A percentile compares a stretch with the other conserved stretches of the same genome.
Conservation (phyloP, 2,888 invertebrate genomes). For the Coelogynopora nodosa region DNA sequence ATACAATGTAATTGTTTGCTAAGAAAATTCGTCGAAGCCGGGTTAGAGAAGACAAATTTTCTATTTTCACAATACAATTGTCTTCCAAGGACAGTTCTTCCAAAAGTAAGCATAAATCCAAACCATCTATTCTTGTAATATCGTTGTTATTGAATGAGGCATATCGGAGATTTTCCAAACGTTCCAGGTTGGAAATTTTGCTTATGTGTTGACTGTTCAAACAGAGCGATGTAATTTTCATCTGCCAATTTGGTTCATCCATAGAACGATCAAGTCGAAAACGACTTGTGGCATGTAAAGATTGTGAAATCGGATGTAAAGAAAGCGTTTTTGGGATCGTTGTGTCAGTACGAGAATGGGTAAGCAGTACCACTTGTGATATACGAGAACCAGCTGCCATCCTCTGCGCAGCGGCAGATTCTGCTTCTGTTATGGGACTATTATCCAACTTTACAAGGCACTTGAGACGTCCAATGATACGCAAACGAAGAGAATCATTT, state of each 20-base stretch:
- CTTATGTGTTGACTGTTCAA: constrained; percentile 59
- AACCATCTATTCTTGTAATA: constrained; percentile 60
- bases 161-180: constrained; percentile 57
- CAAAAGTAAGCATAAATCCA: constrained; percentile 56
- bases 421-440: constrained; percentile 54
- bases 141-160: constrained; percentile 61
- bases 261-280: constrained; percentile 52
- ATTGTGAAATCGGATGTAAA: constrained; percentile 50
- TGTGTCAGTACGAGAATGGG: constrained; percentile 54
- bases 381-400: constrained; percentile 58
- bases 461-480: constrained; percentile 58
- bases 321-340: constrained; percentile 54
- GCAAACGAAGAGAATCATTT: constrained; percentile 52
- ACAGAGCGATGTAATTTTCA: constrained; percentile 55
- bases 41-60: constrained; percentile 22
- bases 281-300: constrained; percentile 52
- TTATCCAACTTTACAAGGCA: constrained; percentile 56
- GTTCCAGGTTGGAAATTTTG: constrained; percentile 58
- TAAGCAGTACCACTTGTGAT: constrained; percentile 54
- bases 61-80: constrained; percentile 54
- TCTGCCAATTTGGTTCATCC: constrained; percentile 17
- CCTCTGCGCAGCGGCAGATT: constrained; percentile 55
- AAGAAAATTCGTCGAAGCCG: neutral
- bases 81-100: constrained; percentile 59
- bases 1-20: constrained; percentile 37